These are phyloP conservation scores for Sinodicranocentrus sp. DNA, from an alignment of 2,888 invertebrate genomes.

Conservation along the genomic window DNA sequence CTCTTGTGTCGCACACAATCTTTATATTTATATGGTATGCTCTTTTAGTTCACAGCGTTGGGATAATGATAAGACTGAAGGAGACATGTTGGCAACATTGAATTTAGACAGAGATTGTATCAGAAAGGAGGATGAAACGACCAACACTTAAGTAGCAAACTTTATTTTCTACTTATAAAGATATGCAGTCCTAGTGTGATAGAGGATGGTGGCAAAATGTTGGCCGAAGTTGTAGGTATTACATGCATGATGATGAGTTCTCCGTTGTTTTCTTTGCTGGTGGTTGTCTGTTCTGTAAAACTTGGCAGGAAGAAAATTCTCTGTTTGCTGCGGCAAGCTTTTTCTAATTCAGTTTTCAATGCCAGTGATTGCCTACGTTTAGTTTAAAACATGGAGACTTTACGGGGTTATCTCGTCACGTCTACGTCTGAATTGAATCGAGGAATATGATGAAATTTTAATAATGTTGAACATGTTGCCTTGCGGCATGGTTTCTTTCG, in stretches of 20 bases:
- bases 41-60: constrained; percentile 28
- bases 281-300: too few species aligned
- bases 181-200: too few species aligned
- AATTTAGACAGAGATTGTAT: constrained; percentile 34
- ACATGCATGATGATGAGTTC: too few species aligned
- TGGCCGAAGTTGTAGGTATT: too few species aligned
- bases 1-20: constrained; percentile 14
- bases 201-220: background rate
- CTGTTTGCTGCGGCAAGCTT: background rate
- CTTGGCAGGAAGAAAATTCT: too few species aligned
- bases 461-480: constrained; percentile 30
- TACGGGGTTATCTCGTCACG: constrained; percentile 2
- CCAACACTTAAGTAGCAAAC: constrained; percentile 17
- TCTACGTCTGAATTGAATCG: constrained; percentile 2
- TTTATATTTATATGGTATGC: background rate
- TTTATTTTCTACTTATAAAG: constrained; percentile 27
- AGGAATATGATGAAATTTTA: constrained; percentile 46
- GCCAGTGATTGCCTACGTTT: constrained; percentile 27
- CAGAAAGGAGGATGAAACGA: constrained; percentile 6
- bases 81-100: constrained; percentile 58
- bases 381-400: background rate
- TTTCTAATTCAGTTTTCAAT: constrained; percentile 48
- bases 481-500: background rate
- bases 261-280: too few species aligned
- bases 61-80: constrained; percentile 48